phyloP scores from a whole-genome alignment of 2,797 vertebrate genomes.

The Ptychadena robeensis region DNA sequence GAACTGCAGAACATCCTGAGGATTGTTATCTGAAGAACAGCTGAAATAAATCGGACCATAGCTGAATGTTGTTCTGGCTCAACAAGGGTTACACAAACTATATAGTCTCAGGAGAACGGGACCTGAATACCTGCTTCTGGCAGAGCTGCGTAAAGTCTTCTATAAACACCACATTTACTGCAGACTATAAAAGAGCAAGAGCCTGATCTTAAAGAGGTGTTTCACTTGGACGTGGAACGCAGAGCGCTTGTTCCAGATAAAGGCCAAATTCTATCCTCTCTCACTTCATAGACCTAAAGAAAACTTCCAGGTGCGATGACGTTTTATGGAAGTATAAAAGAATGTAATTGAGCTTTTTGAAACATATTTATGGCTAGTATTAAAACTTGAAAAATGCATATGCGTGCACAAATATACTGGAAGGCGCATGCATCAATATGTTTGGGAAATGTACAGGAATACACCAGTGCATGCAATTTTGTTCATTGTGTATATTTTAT shows the following conservation, averaged over 20 bases:
- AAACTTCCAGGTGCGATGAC: slow-evolving; percentile 58
- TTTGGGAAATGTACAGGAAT: not conserved
- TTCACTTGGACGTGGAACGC: slow-evolving; percentile 55
- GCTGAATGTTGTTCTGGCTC: slow-evolving; percentile 21
- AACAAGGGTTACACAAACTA: slow-evolving; percentile 45
- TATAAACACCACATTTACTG: slow-evolving; percentile 62
- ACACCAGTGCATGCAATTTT: not conserved
- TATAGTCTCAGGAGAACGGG: slow-evolving; percentile 40
- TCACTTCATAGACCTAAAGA: slow-evolving; percentile 56
- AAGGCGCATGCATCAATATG: not conserved
- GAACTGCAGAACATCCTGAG: not conserved
- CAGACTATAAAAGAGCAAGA: slow-evolving; percentile 56
- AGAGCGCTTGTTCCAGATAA: slow-evolving; percentile 56
- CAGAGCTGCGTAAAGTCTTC: slow-evolving; percentile 58
- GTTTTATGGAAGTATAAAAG: slow-evolving; percentile 55
- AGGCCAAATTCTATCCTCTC: slow-evolving; percentile 57
- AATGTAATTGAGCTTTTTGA: slow-evolving; percentile 50
- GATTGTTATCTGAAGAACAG: not conserved
- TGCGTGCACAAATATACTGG: slow-evolving; percentile 6
- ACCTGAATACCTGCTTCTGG: slow-evolving; percentile 59
- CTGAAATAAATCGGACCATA: slow-evolving; percentile 24
- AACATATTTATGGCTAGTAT: slow-evolving; percentile 42
- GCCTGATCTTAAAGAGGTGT: slow-evolving; percentile 62
- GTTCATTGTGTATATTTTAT: not conserved
- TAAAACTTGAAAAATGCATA: slow-evolving; percentile 39